phyloP scores from a whole-genome alignment of 2,888 invertebrate genomes.

The Noctua janthina region DNA sequence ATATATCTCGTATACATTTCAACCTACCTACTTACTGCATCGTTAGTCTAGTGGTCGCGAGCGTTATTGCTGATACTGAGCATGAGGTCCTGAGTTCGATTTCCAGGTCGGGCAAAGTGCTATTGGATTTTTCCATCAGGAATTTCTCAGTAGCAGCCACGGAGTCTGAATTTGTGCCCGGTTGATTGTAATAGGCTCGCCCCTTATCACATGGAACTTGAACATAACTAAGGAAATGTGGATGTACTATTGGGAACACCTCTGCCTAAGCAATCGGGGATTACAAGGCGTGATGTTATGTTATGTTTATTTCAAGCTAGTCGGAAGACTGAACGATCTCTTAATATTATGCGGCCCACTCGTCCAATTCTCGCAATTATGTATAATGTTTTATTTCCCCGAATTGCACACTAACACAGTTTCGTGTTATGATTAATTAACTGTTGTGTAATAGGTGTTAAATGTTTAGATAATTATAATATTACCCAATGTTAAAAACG shows the following conservation, averaged over 20 bases:
- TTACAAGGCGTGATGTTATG: not conserved
- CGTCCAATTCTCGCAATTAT: slow-evolving; percentile 77
- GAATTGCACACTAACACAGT: slow-evolving; percentile 71
- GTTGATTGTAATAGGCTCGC: not conserved
- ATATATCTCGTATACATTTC: slow-evolving; percentile 6
- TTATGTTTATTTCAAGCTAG: slow-evolving; percentile 18
- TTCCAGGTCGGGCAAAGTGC: not conserved
- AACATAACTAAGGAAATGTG: not conserved
- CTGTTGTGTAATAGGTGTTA: slow-evolving; percentile 50
- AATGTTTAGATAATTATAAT: slow-evolving; percentile 48
- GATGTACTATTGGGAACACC: not conserved
- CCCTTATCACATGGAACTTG: not conserved
- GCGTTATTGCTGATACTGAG: not conserved
- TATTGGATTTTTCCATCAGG: not conserved
- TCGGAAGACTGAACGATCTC: slow-evolving; percentile 44
- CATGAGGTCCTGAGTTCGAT: not conserved
- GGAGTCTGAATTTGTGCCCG: not conserved
- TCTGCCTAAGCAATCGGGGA: not conserved
- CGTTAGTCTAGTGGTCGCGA: not conserved
- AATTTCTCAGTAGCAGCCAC: not conserved
- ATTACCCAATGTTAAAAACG: slow-evolving; percentile 53
- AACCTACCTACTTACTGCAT: not conserved
- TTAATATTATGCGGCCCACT: slow-evolving; percentile 73
- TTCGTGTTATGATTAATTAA: slow-evolving; percentile 55
- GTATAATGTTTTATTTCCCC: slow-evolving; percentile 67